Percentiles rank a stretch among this genome's conserved stretches.
Conservation (phyloP, 1,140 invertebrate genomes). For the Sycobia sp. region DNA sequence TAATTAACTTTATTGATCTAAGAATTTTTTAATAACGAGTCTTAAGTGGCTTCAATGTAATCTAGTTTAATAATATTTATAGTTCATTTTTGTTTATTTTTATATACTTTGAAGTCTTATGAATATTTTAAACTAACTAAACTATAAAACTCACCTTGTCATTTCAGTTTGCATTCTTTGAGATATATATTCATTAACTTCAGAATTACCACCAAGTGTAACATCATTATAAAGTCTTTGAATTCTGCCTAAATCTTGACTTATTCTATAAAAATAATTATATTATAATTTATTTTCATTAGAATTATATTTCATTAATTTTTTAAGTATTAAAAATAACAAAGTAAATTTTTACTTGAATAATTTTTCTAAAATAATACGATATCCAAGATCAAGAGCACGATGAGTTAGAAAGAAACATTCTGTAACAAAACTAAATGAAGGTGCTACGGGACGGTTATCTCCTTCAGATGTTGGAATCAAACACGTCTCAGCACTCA, state of each 20-base stretch:
- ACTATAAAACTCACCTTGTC: conserved; percentile 57
- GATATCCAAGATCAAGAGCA: conserved; percentile 81
- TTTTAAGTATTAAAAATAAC: neutral
- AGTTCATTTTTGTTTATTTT: neutral
- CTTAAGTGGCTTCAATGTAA: too few relatives aligned
- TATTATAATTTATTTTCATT: too few relatives aligned
- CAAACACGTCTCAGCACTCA: conserved; percentile 78
- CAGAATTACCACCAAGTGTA: conserved; percentile 59
- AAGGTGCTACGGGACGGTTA: conserved; percentile 63
- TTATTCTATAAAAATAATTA: conserved; percentile 37
- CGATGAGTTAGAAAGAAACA: conserved; percentile 90
- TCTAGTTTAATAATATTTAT: too few relatives aligned
- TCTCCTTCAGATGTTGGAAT: conserved; percentile 69
- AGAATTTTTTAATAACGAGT: too few relatives aligned
- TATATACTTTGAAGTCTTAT: too few relatives aligned
- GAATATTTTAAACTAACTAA: neutral
- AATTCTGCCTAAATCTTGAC: conserved; percentile 76
- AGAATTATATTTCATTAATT: too few relatives aligned
- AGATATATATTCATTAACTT: conserved; percentile 67
- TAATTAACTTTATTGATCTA: too few relatives aligned
- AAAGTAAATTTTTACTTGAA: conserved; percentile 55
- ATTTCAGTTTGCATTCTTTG: conserved; percentile 69
- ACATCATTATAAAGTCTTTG: conserved; percentile 74
- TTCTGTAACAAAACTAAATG: conserved; percentile 86
- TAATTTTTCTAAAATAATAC: conserved; percentile 80